These are phyloP conservation scores for Druceiella hillmani DNA, from an alignment of 2,888 invertebrate species.

Conservation along the genomic window DNA sequence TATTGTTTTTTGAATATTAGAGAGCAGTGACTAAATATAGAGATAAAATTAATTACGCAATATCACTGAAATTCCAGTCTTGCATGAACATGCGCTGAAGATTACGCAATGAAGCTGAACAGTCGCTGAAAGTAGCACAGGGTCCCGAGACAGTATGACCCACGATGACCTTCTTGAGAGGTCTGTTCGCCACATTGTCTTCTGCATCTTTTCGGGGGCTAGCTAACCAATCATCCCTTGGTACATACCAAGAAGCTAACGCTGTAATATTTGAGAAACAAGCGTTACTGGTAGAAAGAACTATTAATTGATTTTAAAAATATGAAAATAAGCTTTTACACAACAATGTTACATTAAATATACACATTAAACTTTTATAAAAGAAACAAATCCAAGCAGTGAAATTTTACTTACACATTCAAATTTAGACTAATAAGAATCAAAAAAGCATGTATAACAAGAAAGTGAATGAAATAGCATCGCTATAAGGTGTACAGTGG, in stretches of 20 bases:
- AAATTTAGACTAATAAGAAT: no score
- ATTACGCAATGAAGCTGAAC: conserved; percentile 35
- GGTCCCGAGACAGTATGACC: conserved; percentile 36
- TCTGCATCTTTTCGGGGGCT: conserved; percentile 18
- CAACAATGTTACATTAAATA: no score
- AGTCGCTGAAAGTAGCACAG: conserved; percentile 32
- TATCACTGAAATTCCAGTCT: conserved; percentile 21
- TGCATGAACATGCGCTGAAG: conserved; percentile 31
- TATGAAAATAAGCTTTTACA: no score
- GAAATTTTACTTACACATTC: no score
- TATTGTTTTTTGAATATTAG: no score
- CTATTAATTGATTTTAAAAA: no score
- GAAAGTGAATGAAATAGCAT: no score
- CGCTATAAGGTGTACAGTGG: no score
- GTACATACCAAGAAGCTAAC: conserved; percentile 39
- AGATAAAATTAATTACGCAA: conserved; percentile 30
- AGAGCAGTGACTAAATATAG: no score
- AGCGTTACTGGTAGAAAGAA: conserved; percentile 8
- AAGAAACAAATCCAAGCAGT: no score
- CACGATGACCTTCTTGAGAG: conserved; percentile 35
- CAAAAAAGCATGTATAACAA: no score
- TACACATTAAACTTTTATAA: no score
- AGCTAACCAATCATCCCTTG: conserved; percentile 39
- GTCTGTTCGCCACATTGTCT: conserved; percentile 27
- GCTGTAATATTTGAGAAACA: conserved; percentile 26